Conservation (phyloP, 2,888 invertebrate species). For the Anaspis maculata region DNA sequence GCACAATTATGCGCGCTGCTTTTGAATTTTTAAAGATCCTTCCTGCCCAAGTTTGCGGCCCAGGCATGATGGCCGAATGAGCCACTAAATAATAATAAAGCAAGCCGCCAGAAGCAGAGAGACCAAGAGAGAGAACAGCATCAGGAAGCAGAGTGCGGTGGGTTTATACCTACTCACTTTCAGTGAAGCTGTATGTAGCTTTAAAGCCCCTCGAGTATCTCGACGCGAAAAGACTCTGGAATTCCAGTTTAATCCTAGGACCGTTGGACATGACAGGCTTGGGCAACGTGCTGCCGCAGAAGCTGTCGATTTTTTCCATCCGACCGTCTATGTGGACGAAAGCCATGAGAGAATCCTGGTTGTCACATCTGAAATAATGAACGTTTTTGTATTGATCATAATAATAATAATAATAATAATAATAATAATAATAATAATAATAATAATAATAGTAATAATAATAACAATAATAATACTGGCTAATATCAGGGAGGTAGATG, state of each 20-base stretch:
- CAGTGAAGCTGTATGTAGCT: conserved; percentile 80
- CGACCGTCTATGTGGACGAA: conserved; percentile 75
- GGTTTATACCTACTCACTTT: conserved; percentile 57
- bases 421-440: too few species aligned
- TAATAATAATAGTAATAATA: too few species aligned
- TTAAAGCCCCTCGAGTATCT: conserved; percentile 78
- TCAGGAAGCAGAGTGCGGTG: neutral
- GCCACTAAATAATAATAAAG: too few species aligned
- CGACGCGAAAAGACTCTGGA: conserved; percentile 70
- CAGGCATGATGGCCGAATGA: too few species aligned
- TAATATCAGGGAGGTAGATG: too few species aligned
- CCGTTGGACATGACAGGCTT: conserved; percentile 91
- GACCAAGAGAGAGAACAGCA: too few species aligned
- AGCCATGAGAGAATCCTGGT: conserved; percentile 70
- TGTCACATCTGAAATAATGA: conserved; percentile 62
- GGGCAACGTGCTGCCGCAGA: conserved; percentile 76
- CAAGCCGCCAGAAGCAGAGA: neutral
- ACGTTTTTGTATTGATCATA: too few species aligned
- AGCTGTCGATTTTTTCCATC: conserved; percentile 78
- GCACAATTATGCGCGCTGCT: too few species aligned
- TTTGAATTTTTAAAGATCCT: too few species aligned
- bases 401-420: too few species aligned
- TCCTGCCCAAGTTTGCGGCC: too few species aligned
- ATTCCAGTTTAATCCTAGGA: conserved; percentile 77
- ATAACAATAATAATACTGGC: too few species aligned